phyloP scores from a whole-genome alignment of 2,113 vertebrate species.

The Malurus elegans region DNA sequence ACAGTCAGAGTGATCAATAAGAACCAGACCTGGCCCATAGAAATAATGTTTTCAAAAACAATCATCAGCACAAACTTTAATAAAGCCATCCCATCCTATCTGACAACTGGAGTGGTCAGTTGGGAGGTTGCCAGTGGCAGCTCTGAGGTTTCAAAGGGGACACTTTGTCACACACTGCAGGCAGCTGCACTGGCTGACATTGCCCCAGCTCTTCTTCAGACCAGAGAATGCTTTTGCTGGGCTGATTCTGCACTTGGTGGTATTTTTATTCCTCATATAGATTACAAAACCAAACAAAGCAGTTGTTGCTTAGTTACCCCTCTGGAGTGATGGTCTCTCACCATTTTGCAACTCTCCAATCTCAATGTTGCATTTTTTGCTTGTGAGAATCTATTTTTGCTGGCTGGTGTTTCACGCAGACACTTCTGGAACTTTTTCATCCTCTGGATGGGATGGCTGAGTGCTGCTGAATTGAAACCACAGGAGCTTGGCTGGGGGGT shows the following conservation, averaged over 20 bases:
- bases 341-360: constrained; percentile 47
- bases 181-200: background rate
- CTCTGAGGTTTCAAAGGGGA: background rate
- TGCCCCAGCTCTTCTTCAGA: background rate
- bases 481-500: background rate
- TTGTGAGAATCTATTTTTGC: constrained; percentile 38
- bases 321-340: constrained; percentile 22
- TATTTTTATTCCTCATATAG: constrained; percentile 59
- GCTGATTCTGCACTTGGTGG: background rate
- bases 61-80: background rate
- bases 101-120: background rate
- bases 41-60: background rate
- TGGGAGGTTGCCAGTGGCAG: background rate
- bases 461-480: background rate
- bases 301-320: constrained; percentile 54
- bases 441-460: background rate
- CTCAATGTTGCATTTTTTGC: background rate
- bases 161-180: background rate
- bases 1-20: background rate
- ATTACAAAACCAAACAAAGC: constrained; percentile 64
- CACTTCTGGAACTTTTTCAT: background rate
- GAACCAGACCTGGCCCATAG: background rate
- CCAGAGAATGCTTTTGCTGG: constrained; percentile 11
- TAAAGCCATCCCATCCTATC: background rate
- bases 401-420: background rate